Evolutionary conservation across 2,797 vertebrate species (phyloP), one percentile per base, ranked within the genome.

Genomic region (Margarornis squamiger): DNA sequence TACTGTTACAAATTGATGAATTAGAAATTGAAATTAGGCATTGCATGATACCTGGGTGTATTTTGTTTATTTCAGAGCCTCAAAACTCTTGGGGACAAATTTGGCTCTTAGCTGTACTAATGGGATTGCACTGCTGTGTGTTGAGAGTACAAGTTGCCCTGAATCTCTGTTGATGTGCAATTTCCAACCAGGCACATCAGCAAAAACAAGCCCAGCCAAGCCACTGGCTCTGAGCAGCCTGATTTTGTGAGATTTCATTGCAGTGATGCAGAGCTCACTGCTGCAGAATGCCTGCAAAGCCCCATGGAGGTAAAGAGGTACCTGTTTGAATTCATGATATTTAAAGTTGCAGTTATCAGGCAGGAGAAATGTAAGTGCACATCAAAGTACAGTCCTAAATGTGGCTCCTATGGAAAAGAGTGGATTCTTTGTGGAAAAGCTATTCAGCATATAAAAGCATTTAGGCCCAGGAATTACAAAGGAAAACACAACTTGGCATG

Each of bases 11-110:
- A 87, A 95, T 89, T 74, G 67, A 79, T 79, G 57, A 95, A 77
- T 85, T 89, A 92, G 84, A 91, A 94, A 93, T 91, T 87, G 52
- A 93, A 95, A 94, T 95, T 74, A 93, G 81, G 67, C 55, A 39
- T 59, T 76, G 27, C 7, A 1, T 67, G 75, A 82, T 95, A 94
- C 71, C 88, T 91, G 71, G 5, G 27, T 89, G 45, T 71, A 75
- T 81, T 93, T 87, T 94, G 88, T 88, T 93, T 93, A 62, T 92
- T 86, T 82, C 48, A 67, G 73, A 78, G 41, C 59, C 77, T 94
- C 63, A 65, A 29, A 92, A 86, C 70, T 86, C 88, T 45, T 0
- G 2, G 91, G 92, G 66, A 73, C 32, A 67, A 46, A 90, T 94
- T 70, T 89, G 58, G 22, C 73, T 75, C 76, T 94, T n/a, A 73